Conservation (phyloP, 2,113 vertebrate species). For the Notiomystis cincta region DNA sequence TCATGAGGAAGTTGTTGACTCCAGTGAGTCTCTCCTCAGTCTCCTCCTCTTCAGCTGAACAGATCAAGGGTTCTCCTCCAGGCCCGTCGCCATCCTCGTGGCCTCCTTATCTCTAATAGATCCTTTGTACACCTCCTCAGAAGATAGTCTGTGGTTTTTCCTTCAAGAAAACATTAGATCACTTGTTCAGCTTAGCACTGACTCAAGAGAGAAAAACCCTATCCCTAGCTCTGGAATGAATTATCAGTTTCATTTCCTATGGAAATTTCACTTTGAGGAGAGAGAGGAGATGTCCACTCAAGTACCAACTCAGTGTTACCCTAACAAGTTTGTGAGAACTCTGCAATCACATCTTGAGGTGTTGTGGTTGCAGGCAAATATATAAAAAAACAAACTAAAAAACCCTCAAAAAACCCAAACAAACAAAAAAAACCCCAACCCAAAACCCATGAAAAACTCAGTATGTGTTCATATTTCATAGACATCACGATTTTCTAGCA, state of each 20-base stretch:
- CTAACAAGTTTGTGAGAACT: neutral
- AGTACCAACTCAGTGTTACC: neutral
- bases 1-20: neutral
- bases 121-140: neutral
- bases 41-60: neutral
- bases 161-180: neutral
- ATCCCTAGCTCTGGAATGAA: neutral
- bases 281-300: neutral
- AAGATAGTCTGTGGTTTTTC: neutral
- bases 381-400: too few relatives aligned
- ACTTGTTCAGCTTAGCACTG: neutral
- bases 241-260: neutral
- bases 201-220: neutral
- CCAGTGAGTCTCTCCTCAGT: neutral
- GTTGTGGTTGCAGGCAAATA: neutral
- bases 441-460: too few relatives aligned
- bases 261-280: neutral
- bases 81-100: neutral
- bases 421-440: too few relatives aligned
- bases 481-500: neutral
- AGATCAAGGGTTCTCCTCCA: neutral
- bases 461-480: neutral
- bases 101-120: neutral
- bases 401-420: too few relatives aligned
- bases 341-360: neutral